A percentile compares a stretch with the other conserved stretches of the same genome.
Evolutionary conservation across 2,113 vertebrate genomes (phyloP).

Genomic region (Arizona elegans): DNA sequence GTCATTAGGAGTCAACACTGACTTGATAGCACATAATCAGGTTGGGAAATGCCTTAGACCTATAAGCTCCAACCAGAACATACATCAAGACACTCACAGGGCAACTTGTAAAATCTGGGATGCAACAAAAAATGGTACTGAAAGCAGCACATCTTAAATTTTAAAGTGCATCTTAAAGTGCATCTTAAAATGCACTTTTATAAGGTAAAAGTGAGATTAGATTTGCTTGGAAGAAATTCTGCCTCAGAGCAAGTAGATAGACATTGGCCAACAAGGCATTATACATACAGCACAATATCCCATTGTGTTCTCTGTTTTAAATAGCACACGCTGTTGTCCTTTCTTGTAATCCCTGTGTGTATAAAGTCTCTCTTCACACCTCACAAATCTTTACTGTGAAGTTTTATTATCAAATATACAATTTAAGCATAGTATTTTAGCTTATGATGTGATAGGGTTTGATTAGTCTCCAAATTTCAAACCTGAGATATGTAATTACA

Average conservation of each 20-base stretch:
- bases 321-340: not conserved
- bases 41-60: not conserved
- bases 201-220: not conserved
- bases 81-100: not conserved
- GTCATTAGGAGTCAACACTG: not conserved
- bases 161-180: too few species aligned
- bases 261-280: not conserved
- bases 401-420: slow-evolving; percentile 1
- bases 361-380: not conserved
- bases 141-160: not conserved
- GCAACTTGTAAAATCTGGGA: not conserved
- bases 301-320: not conserved
- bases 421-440: not conserved
- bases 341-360: not conserved
- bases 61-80: not conserved
- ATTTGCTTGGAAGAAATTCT: not conserved
- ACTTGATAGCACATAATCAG: not conserved
- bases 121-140: not conserved
- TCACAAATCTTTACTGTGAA: slow-evolving; percentile 3
- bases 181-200: not conserved
- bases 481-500: slow-evolving; percentile 11
- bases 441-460: not conserved
- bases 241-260: slow-evolving; percentile 9
- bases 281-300: not conserved
- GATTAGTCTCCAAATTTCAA: not conserved